Percentiles rank a stretch among this genome's conserved stretches.
Conservation (phyloP, 2,113 vertebrate species). For the Thunnus thynnus region DNA sequence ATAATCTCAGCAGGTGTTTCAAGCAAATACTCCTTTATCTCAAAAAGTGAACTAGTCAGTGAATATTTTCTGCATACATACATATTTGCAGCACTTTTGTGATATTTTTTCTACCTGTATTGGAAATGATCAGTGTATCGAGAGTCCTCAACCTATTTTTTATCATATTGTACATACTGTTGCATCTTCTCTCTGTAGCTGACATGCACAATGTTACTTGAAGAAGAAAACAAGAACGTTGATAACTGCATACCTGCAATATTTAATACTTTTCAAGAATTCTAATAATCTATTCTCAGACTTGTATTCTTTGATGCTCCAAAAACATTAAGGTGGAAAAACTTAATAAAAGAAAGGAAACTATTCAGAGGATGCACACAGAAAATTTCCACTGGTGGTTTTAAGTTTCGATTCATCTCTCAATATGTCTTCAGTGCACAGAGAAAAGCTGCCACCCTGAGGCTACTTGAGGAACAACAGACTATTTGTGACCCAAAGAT, state of each 20-base stretch:
- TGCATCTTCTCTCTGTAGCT: neutral
- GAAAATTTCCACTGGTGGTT: neutral
- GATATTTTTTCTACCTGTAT: neutral
- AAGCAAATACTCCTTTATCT: neutral
- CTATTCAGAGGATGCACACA: neutral
- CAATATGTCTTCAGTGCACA: neutral
- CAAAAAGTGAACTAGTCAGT: neutral
- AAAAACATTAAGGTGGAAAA: no score
- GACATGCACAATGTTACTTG: neutral
- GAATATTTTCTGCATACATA: neutral
- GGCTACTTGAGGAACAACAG: slow-evolving; percentile 36
- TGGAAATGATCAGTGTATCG: neutral
- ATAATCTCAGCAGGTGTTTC: neutral
- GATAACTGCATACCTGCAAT: no score
- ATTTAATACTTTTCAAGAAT: neutral
- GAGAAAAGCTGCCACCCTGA: slow-evolving; percentile 50
- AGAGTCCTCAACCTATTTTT: neutral
- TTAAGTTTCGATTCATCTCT: slow-evolving; percentile 20
- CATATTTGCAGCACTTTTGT: neutral
- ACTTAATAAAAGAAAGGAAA: neutral
- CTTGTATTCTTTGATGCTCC: no score
- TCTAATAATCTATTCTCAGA: neutral
- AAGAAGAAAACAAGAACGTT: no score
- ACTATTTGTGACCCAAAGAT: neutral
- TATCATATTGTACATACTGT: neutral